Evolutionary conservation across 2,113 vertebrate genomes (phyloP).

Genomic region (Puma concolor): DNA sequence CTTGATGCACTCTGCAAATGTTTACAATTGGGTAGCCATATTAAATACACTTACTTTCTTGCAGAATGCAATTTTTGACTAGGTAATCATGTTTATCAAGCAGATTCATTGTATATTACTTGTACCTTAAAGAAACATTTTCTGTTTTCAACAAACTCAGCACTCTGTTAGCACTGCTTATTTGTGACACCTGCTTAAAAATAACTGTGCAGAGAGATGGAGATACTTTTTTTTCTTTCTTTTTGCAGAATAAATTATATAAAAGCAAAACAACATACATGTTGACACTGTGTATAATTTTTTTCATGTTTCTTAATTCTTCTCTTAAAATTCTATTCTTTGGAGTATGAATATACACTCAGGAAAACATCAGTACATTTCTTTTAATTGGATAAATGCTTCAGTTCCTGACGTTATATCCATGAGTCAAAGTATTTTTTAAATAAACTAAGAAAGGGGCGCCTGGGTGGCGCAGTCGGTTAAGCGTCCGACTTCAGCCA

Average conservation of each 20-base stretch:
- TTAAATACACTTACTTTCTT: slow-evolving; percentile 38
- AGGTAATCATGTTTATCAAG: slow-evolving; percentile 35
- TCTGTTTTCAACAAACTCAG: slow-evolving; percentile 52
- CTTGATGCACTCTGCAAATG: neutral
- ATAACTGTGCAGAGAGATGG: neutral
- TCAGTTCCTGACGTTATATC: neutral
- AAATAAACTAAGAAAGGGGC: slow-evolving; percentile 20
- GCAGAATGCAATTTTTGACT: slow-evolving; percentile 52
- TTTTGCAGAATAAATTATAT: neutral
- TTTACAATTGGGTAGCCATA: neutral
- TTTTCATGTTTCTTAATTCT: neutral
- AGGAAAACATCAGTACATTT: neutral
- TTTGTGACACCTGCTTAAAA: neutral
- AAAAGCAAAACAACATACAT: neutral
- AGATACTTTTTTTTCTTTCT: neutral
- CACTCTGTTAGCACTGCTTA: neutral
- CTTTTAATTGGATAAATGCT: neutral
- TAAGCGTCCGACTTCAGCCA: no score
- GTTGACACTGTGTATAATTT: neutral
- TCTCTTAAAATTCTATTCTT: neutral
- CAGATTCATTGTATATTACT: slow-evolving; percentile 15
- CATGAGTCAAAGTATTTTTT: neutral
- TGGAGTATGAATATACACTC: neutral
- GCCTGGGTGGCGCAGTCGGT: no score
- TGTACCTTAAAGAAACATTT: slow-evolving; percentile 30